These are phyloP conservation scores for Holacanthella duospinosa DNA, from an alignment of 2,888 invertebrate genomes.

Conservation along the genomic window DNA sequence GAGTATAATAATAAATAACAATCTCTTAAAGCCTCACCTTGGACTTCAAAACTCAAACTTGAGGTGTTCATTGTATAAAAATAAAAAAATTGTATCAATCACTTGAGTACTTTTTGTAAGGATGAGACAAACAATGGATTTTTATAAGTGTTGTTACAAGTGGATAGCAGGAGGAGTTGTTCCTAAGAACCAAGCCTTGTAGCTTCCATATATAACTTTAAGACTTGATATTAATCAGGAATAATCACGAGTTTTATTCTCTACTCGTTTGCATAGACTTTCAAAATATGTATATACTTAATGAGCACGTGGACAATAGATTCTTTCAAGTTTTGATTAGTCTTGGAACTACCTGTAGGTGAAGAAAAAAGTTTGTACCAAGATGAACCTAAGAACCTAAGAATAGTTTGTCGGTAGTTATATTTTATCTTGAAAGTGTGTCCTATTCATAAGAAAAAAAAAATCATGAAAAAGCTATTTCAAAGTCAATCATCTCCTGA, in stretches of 20 bases:
- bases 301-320: constrained; percentile 3
- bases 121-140: neutral
- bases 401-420: too few relatives aligned
- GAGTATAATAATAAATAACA: neutral
- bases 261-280: neutral
- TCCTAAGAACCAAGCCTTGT: too few relatives aligned
- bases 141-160: neutral
- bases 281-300: neutral
- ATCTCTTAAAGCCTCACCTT: neutral
- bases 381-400: too few relatives aligned
- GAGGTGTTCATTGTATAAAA: neutral
- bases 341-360: neutral
- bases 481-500: too few relatives aligned
- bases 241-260: constrained; percentile 1
- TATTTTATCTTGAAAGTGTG: too few relatives aligned
- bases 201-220: neutral
- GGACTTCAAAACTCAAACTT: neutral
- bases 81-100: neutral
- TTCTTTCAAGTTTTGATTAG: neutral
- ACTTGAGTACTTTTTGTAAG: neutral
- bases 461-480: too few relatives aligned
- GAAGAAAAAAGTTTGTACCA: neutral
- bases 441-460: too few relatives aligned
- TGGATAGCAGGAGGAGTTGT: neutral
- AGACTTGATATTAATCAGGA: neutral